These are phyloP conservation scores for Porites evermanni DNA, from an alignment of 92 coral and sea anemone genomes.

Conservation along the genomic window DNA sequence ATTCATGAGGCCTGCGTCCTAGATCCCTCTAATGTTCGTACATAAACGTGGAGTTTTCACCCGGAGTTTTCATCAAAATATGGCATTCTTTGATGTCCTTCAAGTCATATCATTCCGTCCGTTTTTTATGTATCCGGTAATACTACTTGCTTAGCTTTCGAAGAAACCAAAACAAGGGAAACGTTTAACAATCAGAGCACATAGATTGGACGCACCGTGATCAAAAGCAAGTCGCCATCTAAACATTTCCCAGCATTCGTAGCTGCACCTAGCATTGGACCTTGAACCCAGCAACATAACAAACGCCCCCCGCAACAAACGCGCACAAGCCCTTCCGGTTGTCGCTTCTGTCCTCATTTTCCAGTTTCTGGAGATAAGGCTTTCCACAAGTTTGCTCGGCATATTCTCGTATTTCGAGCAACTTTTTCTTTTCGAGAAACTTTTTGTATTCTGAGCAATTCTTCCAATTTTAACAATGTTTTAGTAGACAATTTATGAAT, in stretches of 20 bases:
- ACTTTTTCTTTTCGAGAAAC: too few species aligned
- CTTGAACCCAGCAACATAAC: not conserved
- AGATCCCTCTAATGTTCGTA: not conserved
- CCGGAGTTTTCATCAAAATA: not conserved
- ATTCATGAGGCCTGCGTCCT: not conserved
- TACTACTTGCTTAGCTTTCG: not conserved
- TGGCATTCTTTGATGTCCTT: not conserved
- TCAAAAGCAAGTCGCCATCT: too few species aligned
- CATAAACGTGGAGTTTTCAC: not conserved
- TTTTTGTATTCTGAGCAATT: too few species aligned
- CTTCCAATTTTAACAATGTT: too few species aligned
- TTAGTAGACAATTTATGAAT: too few species aligned
- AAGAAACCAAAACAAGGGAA: not conserved
- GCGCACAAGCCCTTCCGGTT: too few species aligned
- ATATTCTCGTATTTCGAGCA: too few species aligned
- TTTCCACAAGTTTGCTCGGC: too few species aligned
- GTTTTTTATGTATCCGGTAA: not conserved
- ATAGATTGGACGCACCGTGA: too few species aligned
- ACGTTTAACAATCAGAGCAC: not conserved
- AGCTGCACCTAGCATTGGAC: not conserved
- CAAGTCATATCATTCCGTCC: not conserved
- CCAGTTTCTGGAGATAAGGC: too few species aligned
- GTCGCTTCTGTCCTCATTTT: too few species aligned
- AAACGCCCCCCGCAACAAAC: too few species aligned
- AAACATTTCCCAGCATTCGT: constrained; percentile 32